A percentile compares a stretch with the other conserved stretches of the same genome.
phyloP scores from a whole-genome alignment of 1,140 invertebrate genomes.

The Orchestia grillus region DNA sequence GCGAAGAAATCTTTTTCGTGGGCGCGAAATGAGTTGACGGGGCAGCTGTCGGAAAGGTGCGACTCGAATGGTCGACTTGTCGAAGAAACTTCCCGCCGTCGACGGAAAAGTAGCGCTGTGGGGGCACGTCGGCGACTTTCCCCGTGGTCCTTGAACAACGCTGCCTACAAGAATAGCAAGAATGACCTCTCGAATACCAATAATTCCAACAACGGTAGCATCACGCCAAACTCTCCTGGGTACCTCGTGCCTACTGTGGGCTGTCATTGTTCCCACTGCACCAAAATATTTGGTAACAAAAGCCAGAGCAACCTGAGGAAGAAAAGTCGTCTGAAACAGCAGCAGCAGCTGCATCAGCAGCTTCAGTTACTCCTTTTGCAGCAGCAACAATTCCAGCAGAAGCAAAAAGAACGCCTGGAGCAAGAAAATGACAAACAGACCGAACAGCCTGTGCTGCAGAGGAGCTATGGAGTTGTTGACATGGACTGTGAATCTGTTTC shows the following conservation, averaged over 20 bases:
- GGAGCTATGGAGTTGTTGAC: slow-evolving; percentile 17
- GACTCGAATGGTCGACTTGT: not conserved
- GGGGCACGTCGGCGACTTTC: not conserved
- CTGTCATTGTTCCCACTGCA: slow-evolving; percentile 40
- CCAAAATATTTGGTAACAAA: slow-evolving; percentile 25
- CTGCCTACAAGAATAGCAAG: not conserved
- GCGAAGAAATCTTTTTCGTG: not conserved
- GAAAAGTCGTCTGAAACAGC: slow-evolving; percentile 20
- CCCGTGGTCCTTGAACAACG: not conserved
- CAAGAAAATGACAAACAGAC: slow-evolving; percentile 4
- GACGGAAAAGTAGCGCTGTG: not conserved
- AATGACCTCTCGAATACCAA: not conserved
- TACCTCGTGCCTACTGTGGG: slow-evolving; percentile 3
- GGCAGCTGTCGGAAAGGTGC: not conserved
- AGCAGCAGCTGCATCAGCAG: slow-evolving; percentile 41
- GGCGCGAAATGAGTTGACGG: not conserved
- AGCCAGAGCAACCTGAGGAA: not conserved
- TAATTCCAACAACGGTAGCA: not conserved
- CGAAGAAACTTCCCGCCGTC: slow-evolving; percentile 9
- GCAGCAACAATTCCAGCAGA: slow-evolving; percentile 15
- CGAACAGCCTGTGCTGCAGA: not conserved
- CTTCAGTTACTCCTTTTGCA: slow-evolving; percentile 5
- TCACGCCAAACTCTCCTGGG: not conserved
- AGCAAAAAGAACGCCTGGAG: slow-evolving; percentile 13
- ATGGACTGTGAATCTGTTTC: not conserved